Evolutionary conservation across 2,888 invertebrate genomes (phyloP), one percentile per base, ranked within the genome.

Genomic region (Lasius fuliginosus): DNA sequence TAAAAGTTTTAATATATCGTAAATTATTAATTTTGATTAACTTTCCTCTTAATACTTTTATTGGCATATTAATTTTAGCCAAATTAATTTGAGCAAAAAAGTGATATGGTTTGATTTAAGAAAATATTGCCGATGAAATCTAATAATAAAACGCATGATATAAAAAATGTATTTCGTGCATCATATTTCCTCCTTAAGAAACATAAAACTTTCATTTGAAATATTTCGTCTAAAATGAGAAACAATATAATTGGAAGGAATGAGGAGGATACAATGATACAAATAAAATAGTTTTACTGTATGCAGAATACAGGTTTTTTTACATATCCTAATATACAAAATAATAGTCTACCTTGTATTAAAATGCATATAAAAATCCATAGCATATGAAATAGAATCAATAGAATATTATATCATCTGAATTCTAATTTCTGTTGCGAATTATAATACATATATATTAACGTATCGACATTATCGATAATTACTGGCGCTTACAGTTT

Each of bases 291-390:
- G 6, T 53, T 53, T 53, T 53, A n/a, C n/a, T n/a, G 8, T 53
- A 53, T 53, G 49, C n/a, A n/a, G n/a, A 18, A n/a, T 8, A 49
- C 6, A 53, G 6, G 2, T 53, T 53, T 53, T 53, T 49, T 49
- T 53, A 0, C n/a, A 53, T 53, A 53, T 18, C 8, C 15, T n/a
- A n/a, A n/a, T 53, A 8, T 53, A 53, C 18, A n/a, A 53, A 53
- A 53, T 53, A 53, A 53, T 53, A 53, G 8, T 53, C 15, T 53
- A 53, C 1, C 18, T 53, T 53, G 8, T n/a, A 53, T 18, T n/a
- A 79, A 64, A 71, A 65, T 85, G 1, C n/a, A 53, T n/a, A n/a
- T n/a, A n/a, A 53, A 53, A 53, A 53, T 53, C 1, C 23, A 23
- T 23, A 23, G 23, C 23, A 23, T 23, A 23, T 23, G 23, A 23